Base-by-base conservation (phyloP, 2,888 invertebrate genomes). In the Teinopalpus imperialis region DNA sequence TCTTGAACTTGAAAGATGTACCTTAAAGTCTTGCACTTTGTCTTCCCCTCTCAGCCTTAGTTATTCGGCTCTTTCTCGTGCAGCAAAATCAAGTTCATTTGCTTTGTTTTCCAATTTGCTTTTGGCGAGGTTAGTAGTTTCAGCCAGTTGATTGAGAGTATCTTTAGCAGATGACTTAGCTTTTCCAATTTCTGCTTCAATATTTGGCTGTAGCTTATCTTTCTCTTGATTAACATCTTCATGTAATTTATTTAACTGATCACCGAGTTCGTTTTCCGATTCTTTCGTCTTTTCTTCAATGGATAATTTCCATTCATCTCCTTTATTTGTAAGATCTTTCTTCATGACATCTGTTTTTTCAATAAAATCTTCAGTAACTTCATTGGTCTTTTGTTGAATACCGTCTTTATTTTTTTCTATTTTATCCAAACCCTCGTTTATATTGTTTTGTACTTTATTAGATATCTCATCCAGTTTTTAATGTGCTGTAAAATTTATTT, bases 401-500 rank as follows among this genome's bases (percentile, higher is more conserved):
- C 76, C 69, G 41, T 83, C 78, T 31, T 79, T 80, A 53, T 82
- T 80, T 48, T 81, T 74, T 42, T 74, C 66, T 24, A 81, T 51
- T 49, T 80, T 80, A 27, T 68, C 64, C 37, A 81, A 57, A n/a
- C 65, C 68, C 52, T 77, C 80, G 26, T 74, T 66, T 1, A 75
- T 49, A 44, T 74, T 70, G 36, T 62, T 67, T 34, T 74, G 65
- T 39, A 70, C 54, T 48, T 68, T 70, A 16, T 78, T 81, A 8
- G 69, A 53, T 0, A 78, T 53, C 48, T 76, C 82, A 27, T 73
- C 67, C 1, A 80, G 50, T 40, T 78, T 81, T 59, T 87, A 86
- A 47, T 86, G 74, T 1, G 81, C 69, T 5, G 81, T 58, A 43
- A 87, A 86, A 43, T 83, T 76, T 1, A 75, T 81, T 49, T 88